Conservation (phyloP, 2,113 vertebrate species). For the Catharus fuscescens region DNA sequence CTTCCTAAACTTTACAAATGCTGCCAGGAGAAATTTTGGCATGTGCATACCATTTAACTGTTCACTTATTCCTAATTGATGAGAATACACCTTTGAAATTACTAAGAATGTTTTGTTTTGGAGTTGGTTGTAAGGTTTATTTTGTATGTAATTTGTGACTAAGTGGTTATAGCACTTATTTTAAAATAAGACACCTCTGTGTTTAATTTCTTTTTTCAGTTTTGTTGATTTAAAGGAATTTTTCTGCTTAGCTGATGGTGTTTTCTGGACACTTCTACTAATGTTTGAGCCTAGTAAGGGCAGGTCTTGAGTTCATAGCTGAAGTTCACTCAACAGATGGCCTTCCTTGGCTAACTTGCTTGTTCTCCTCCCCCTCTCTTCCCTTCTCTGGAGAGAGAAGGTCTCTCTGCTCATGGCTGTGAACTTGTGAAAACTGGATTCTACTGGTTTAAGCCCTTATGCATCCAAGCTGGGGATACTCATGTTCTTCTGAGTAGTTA, state of each 20-base stretch:
- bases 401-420: neutral
- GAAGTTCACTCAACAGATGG: conserved; percentile 51
- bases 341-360: conserved; percentile 42
- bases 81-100: neutral
- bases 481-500: neutral
- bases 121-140: neutral
- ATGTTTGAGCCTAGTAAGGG: conserved; percentile 7
- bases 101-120: neutral
- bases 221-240: neutral
- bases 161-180: neutral
- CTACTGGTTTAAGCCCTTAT: neutral
- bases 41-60: neutral
- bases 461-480: neutral
- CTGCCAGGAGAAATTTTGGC: conserved; percentile 40
- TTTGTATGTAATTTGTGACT: conserved; percentile 11
- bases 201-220: neutral
- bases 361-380: conserved; percentile 44
- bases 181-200: neutral
- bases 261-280: conserved; percentile 16
- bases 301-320: conserved; percentile 39
- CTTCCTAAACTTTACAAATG: conserved; percentile 1
- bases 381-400: neutral
- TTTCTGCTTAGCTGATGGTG: neutral
- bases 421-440: conserved; percentile 56
- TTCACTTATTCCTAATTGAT: neutral